Conservation (phyloP, 2,113 vertebrate species). For the Chaetodon auriga region DNA sequence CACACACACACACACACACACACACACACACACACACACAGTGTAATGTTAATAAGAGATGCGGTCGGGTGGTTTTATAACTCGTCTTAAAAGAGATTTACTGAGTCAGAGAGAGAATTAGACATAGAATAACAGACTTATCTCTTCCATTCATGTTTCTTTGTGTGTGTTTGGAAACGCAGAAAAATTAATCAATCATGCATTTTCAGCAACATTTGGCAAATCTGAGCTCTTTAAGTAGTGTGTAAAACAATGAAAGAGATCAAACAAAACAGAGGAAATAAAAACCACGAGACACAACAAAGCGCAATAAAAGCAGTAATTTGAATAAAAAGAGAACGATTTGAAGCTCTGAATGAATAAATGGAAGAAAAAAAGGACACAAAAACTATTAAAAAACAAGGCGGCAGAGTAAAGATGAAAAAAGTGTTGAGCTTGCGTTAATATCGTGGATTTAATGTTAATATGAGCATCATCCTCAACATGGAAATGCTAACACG, state of each 20-base stretch:
- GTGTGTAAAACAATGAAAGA: background rate
- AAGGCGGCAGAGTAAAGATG: background rate
- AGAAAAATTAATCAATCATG: background rate
- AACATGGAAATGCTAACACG: background rate
- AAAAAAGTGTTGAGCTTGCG: constrained; percentile 23
- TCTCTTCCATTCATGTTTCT: constrained; percentile 11
- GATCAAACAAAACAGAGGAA: background rate
- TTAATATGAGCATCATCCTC: no score
- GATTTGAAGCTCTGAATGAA: background rate
- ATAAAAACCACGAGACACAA: background rate
- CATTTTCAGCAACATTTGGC: constrained; percentile 15
- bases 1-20: background rate
- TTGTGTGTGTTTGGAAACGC: background rate
- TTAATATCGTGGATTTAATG: no score
- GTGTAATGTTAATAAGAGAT: constrained; percentile 41
- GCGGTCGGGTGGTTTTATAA: constrained; percentile 46
- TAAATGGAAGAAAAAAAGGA: background rate
- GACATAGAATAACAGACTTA: constrained; percentile 38
- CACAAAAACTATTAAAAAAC: constrained; percentile 21
- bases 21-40: background rate
- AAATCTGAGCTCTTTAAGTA: background rate
- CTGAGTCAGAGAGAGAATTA: constrained; percentile 28
- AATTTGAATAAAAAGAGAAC: background rate
- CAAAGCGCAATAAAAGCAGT: background rate
- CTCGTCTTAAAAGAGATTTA: constrained; percentile 62